Conservation (phyloP, 2,888 invertebrate genomes). For the Caenorhabditis sp. region DNA sequence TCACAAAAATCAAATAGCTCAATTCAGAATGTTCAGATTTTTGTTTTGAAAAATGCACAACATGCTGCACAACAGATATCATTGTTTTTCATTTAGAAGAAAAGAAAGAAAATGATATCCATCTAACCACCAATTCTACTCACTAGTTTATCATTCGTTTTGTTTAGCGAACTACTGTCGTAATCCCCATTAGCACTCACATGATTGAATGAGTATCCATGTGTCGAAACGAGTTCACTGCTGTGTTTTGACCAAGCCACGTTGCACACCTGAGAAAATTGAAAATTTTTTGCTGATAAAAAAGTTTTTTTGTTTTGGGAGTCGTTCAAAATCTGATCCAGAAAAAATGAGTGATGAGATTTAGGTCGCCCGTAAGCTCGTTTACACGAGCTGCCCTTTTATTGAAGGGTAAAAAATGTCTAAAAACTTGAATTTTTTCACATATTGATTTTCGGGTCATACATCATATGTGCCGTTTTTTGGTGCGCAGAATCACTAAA, state of each 20-base stretch:
- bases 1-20: no score
- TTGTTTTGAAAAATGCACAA: not conserved
- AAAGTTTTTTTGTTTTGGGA: not conserved
- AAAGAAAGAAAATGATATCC: not conserved
- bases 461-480: no score
- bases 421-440: no score
- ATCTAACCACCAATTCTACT: not conserved
- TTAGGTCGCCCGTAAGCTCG: no score
- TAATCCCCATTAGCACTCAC: conserved; percentile 21
- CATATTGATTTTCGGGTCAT: no score
- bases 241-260: conserved; percentile 98
- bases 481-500: no score
- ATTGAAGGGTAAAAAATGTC: no score
- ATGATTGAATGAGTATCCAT: conserved; percentile 98
- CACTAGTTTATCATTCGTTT: not conserved
- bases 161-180: not conserved
- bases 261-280: conserved; percentile 81
- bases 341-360: no score
- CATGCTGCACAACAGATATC: no score
- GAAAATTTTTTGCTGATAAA: not conserved
- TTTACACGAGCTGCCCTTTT: no score
- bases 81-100: no score
- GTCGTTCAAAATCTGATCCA: not conserved
- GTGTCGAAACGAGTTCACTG: conserved; percentile 92
- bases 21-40: not conserved